Percentiles rank a stretch among this genome's conserved stretches.
Conservation (phyloP, 1,140 invertebrate genomes). For the Muscidifurax raptorellus region DNA sequence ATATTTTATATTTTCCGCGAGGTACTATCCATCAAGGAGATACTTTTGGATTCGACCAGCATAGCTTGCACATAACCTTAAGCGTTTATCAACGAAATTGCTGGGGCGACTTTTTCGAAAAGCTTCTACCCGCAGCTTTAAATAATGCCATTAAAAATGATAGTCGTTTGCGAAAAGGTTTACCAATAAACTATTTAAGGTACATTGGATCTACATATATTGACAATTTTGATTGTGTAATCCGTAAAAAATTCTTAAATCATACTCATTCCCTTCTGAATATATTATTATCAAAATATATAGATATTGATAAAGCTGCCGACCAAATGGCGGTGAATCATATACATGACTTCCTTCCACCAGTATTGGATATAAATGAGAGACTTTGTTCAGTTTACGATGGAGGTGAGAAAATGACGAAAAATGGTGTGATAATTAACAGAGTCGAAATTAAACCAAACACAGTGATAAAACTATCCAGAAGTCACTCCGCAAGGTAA, state of each 20-base stretch:
- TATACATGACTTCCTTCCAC: constrained; percentile 92
- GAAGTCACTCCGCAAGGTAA: constrained; percentile 83
- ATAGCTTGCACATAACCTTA: constrained; percentile 95
- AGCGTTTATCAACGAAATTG: constrained; percentile 94
- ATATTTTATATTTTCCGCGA: constrained; percentile 93
- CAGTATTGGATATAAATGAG: constrained; percentile 82
- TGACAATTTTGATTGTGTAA: constrained; percentile 70
- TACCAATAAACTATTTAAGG: constrained; percentile 87
- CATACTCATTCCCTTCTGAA: constrained; percentile 80
- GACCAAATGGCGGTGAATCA: constrained; percentile 90
- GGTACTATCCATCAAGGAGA: constrained; percentile 95
- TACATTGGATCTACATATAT: constrained; percentile 83
- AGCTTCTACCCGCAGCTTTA: constrained; percentile 86
- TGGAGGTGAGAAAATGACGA: constrained; percentile 82
- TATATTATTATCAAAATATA: constrained; percentile 78
- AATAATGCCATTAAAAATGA: constrained; percentile 83
- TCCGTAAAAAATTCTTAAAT: constrained; percentile 77
- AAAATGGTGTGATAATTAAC: constrained; percentile 79
- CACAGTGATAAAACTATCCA: constrained; percentile 82
- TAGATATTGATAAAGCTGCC: constrained; percentile 87
- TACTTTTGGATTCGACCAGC: constrained; percentile 80
- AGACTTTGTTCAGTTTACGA: constrained; percentile 81
- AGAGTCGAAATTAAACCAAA: constrained; percentile 81
- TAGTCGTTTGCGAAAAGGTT: constrained; percentile 84
- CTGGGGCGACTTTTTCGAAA: constrained; percentile 92